Evolutionary conservation across 1,140 invertebrate genomes (phyloP).

Genomic region (Drosophila melanica): DNA sequence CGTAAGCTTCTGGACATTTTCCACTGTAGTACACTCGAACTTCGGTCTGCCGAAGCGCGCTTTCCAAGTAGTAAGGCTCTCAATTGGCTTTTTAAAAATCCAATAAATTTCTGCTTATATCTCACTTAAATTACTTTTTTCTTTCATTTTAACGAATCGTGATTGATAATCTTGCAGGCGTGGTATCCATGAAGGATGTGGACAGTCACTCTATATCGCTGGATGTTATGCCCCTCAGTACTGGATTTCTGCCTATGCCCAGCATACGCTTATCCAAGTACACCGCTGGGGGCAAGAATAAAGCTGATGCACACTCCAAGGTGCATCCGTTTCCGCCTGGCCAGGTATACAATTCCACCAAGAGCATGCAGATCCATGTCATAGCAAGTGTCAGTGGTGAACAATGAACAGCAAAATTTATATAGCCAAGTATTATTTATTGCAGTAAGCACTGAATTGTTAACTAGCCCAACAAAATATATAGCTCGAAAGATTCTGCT

Average conservation of each 20-base stretch:
- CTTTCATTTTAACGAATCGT: no score
- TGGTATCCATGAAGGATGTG: constrained; percentile 90
- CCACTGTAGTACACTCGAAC: background rate
- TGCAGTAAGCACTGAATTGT: constrained; percentile 31
- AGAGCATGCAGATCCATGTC: constrained; percentile 94
- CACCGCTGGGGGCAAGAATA: constrained; percentile 89
- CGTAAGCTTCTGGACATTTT: constrained; percentile 3
- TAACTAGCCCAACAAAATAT: constrained; percentile 16
- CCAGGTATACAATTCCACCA: constrained; percentile 94
- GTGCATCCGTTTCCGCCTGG: constrained; percentile 93
- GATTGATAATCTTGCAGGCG: constrained; percentile 86
- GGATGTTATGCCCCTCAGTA: constrained; percentile 95
- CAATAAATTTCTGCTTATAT: constrained; percentile 26
- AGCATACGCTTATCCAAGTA: constrained; percentile 95
- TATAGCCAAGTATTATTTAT: constrained; percentile 65
- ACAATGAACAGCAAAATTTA: constrained; percentile 58
- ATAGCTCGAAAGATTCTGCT: constrained; percentile 11
- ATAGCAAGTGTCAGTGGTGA: constrained; percentile 84
- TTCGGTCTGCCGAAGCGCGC: background rate
- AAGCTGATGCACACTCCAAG: constrained; percentile 88
- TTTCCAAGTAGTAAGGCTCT: constrained; percentile 28
- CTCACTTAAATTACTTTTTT: background rate
- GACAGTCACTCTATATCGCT: constrained; percentile 90
- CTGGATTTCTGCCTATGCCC: constrained; percentile 94
- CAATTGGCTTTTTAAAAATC: constrained; percentile 15